Base-by-base conservation (phyloP, 2,888 invertebrate genomes). In the Noctua janthina region DNA sequence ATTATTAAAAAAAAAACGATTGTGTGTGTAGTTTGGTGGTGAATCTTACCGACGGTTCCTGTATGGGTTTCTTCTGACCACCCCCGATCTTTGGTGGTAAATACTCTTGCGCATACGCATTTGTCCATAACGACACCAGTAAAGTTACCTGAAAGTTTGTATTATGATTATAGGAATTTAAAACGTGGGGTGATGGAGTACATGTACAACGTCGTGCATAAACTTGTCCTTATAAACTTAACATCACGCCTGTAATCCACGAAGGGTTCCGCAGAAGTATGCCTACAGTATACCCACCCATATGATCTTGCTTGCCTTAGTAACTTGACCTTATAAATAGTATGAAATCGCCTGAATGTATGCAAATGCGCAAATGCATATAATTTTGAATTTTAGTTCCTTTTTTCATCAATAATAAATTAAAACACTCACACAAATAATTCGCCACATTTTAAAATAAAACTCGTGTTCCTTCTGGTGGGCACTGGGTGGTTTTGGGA, bases 1-100 rank as follows among this genome's bases (percentile, higher is more conserved):
- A 8, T 29, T 17, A 17, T 35, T 8, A 4, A 39, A n/a, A n/a
- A n/a, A 20, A n/a, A 49, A 8, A 1, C 39, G 29, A 54, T 43
- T 54, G 15, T 29, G 35, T 29, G 35, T 13, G 29, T n/a, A 51
- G 15, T n/a, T 56, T 46, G 7, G 1, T 39, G 15, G 10, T 23
- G 1, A n/a, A 29, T 77, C 90, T 93, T 92, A 96, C 96, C 79
- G 94, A 92, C 43, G 95, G 94, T 90, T 96, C 96, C 23, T 90
- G 91, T 10, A 87, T 86, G n/a, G 93, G 91, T 88, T 96, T 96
- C 82, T 95, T 95, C 4, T 56, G 59, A 56, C 91, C 90, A 46
- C 93, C 90, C 29, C 93, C 94, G 23, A 95, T 94, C 87, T 95
- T 97, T 1, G 97, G 97, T 43, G 97, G 97, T 77, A 97, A 94